Conservation (phyloP, 2,888 invertebrate species). For the Megaustenia siamemsis region DNA sequence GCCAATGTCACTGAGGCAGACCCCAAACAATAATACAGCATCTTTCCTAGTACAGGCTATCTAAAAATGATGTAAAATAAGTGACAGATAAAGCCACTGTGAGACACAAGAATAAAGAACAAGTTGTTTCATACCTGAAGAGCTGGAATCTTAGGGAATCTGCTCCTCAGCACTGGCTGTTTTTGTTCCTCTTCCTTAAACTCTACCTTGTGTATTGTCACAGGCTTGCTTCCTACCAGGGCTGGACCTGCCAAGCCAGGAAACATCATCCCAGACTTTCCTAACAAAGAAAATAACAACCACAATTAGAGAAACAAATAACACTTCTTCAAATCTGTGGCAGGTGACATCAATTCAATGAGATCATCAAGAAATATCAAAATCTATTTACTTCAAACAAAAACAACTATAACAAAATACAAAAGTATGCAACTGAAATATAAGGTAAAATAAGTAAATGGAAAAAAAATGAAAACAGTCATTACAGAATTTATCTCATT, state of each 20-base stretch:
- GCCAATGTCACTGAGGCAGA: no score
- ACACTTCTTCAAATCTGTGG: not conserved
- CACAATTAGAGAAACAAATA: not conserved
- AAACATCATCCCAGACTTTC: constrained; percentile 84
- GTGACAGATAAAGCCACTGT: no score
- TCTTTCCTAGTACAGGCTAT: no score
- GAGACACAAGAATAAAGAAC: no score
- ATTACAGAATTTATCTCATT: no score
- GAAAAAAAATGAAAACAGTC: no score
- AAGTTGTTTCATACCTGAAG: constrained; percentile 78
- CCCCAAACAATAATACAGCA: no score
- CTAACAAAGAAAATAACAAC: constrained; percentile 33
- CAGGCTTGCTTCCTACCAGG: constrained; percentile 85
- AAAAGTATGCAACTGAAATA: no score
- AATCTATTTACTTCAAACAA: not conserved
- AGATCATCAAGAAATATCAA: not conserved
- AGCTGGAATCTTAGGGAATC: constrained; percentile 84
- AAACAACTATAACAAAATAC: no score
- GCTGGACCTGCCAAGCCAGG: constrained; percentile 94
- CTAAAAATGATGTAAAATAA: no score
- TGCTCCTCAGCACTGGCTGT: not conserved
- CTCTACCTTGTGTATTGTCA: constrained; percentile 82
- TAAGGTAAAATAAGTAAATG: no score
- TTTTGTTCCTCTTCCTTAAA: not conserved
- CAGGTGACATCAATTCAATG: not conserved